Evolutionary conservation across 2,797 vertebrate species (phyloP), one percentile per base, ranked within the genome.

Genomic region (Sebastes steindachneri): DNA sequence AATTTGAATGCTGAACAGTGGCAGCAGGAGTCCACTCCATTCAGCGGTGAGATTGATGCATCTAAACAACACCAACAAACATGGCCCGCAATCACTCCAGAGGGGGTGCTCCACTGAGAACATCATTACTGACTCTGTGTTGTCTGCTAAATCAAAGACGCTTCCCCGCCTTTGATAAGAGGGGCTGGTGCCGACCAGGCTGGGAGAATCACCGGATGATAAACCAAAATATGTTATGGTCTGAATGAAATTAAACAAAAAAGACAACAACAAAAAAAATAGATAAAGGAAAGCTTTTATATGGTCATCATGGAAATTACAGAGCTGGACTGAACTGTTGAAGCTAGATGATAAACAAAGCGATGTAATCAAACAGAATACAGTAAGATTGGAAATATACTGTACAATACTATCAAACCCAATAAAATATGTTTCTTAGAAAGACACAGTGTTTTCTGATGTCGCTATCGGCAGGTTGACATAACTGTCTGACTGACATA

Each of bases 41-140:
- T 88, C 80, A 83, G 82, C 76, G 58, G 80, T 62, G 83, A 89
- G 87, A 89, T 66, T 83, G 88, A 93, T 89, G 90, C 82, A 86
- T 90, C 88, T 45, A 77, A 93, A 91, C 89, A 93, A 90, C 88
- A 90, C 77, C 83, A 91, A 86, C 86, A 92, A 93, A 94, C 89
- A 89, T 45, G 75, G 88, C 77, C 87, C 12, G 77, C 89, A 86
- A 87, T 90, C 85, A 85, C 88, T 87, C 87, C 25, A 35, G 87
- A 84, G 86, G 85, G 87, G 87, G 70, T 68, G 64, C 86, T 86
- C 89, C 71, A 26, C 77, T 53, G 89, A 89, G 84, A 85, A 83
- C 86, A 89, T 94, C 91, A 92, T 93, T 92, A 95, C 69, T 7
- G 21, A 79, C 88, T 73, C 84, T 58, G 76, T 76, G 80, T 85